Evolutionary conservation across 2,888 invertebrate species (phyloP).

Genomic region (Oithona nana): DNA sequence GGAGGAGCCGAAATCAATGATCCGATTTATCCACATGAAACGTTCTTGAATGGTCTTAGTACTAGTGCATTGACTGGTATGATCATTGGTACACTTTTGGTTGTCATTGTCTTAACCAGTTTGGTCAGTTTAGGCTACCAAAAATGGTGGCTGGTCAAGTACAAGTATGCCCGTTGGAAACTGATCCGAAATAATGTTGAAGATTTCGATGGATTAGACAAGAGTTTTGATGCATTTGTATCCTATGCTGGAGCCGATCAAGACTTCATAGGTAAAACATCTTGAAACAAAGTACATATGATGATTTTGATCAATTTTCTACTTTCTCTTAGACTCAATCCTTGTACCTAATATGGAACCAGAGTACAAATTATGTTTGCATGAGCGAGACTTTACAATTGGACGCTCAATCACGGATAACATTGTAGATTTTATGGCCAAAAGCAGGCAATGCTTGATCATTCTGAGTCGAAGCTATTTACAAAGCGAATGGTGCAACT

Average conservation of each 20-base stretch:
- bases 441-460: background rate
- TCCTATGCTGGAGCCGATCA: constrained; percentile 30
- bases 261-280: constrained; percentile 33
- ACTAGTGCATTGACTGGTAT: background rate
- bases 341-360: constrained; percentile 24
- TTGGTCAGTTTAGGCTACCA: background rate
- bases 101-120: background rate
- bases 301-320: too few species aligned
- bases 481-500: constrained; percentile 6
- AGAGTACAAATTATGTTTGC: constrained; percentile 37
- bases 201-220: constrained; percentile 19
- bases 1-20: background rate
- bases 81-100: background rate
- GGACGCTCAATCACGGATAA: constrained; percentile 44
- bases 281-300: too few species aligned
- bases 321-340: too few species aligned
- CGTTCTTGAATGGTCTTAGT: background rate
- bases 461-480: background rate
- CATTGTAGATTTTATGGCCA: constrained; percentile 39
- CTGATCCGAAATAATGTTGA: background rate
- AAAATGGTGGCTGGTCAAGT: background rate
- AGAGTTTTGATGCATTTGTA: constrained; percentile 30
- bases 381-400: constrained; percentile 46
- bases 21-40: background rate
- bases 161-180: background rate